Evolutionary conservation across 2,888 invertebrate genomes (phyloP).

Genomic region (Steromphala cineraria): DNA sequence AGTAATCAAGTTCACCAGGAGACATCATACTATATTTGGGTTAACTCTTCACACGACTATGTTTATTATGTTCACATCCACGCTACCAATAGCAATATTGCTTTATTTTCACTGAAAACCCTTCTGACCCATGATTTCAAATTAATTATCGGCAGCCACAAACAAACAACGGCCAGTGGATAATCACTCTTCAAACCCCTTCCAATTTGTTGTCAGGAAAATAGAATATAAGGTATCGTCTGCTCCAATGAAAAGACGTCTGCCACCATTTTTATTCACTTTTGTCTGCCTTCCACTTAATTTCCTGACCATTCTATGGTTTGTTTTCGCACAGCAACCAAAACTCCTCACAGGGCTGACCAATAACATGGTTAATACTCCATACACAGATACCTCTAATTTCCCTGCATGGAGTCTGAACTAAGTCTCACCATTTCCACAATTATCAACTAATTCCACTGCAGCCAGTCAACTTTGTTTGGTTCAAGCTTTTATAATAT

Average conservation of each 20-base stretch:
- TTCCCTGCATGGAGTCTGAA: background rate
- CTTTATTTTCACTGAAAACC: too few species aligned
- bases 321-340: background rate
- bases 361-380: background rate
- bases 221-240: background rate
- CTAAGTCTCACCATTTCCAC: background rate
- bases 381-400: background rate
- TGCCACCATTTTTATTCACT: background rate
- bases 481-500: background rate
- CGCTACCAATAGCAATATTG: too few species aligned
- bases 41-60: too few species aligned
- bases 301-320: constrained; percentile 7
- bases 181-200: too few species aligned
- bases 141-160: too few species aligned
- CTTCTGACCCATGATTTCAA: too few species aligned
- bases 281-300: background rate
- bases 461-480: background rate
- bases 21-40: too few species aligned
- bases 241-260: background rate
- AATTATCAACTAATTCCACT: constrained; percentile 7
- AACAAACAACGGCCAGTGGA: too few species aligned
- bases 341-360: background rate
- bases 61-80: too few species aligned
- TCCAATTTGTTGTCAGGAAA: too few species aligned
- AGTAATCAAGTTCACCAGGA: too few species aligned